phyloP scores from a whole-genome alignment of 2,888 invertebrate genomes.

The Zhuqinia jingwanae region DNA sequence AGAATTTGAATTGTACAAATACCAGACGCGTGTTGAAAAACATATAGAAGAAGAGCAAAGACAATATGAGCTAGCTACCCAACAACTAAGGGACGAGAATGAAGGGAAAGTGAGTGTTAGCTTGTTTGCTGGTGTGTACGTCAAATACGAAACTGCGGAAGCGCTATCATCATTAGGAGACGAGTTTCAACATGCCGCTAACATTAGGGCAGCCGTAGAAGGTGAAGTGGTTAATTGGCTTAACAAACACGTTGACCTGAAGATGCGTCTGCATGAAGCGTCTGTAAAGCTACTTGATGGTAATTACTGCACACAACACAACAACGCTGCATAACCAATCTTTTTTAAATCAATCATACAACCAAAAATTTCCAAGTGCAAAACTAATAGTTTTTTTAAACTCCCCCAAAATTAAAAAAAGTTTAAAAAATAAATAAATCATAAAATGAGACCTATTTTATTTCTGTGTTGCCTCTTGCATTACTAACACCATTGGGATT shows the following conservation, averaged over 20 bases:
- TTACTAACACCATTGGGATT: not conserved
- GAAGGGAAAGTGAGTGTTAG: slow-evolving; percentile 44
- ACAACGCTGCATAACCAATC: not conserved
- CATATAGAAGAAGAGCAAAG: slow-evolving; percentile 68
- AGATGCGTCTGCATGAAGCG: slow-evolving; percentile 47
- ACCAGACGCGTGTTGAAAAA: slow-evolving; percentile 69
- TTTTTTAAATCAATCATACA: not conserved
- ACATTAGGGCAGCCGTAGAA: slow-evolving; percentile 1
- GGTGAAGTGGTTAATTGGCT: slow-evolving; percentile 46
- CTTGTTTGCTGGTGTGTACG: slow-evolving; percentile 52
- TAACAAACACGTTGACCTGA: slow-evolving; percentile 33
- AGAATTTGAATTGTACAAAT: slow-evolving; percentile 60
- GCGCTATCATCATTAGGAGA: slow-evolving; percentile 53
- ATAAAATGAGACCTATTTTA: no score
- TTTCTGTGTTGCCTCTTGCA: no score
- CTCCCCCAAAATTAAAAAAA: not conserved
- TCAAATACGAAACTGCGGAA: slow-evolving; percentile 36
- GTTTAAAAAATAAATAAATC: not conserved
- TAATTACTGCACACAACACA: no score
- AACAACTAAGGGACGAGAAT: slow-evolving; percentile 47
- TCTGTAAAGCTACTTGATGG: slow-evolving; percentile 68
- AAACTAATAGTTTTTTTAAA: no score
- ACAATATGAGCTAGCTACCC: slow-evolving; percentile 47
- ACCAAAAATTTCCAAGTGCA: not conserved
- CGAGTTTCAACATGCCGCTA: not conserved